These are phyloP conservation scores for Hemaris fuciformis DNA, from an alignment of 2,888 invertebrate genomes.

Conservation along the genomic window DNA sequence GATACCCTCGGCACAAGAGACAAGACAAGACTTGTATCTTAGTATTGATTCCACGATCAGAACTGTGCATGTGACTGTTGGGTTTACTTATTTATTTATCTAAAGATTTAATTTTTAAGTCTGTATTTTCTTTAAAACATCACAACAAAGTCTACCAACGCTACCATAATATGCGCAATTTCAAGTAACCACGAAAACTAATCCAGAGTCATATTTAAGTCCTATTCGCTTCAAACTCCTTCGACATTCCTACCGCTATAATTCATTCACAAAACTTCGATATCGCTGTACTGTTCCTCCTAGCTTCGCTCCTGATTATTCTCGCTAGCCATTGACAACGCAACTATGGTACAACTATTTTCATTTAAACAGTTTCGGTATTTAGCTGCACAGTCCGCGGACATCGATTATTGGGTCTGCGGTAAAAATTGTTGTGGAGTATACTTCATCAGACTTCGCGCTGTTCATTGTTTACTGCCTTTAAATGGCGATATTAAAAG, in stretches of 20 bases:
- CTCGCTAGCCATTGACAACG: conserved; percentile 43
- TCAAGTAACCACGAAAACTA: too few relatives aligned
- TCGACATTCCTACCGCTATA: not conserved
- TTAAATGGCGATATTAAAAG: conserved; percentile 5
- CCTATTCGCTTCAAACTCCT: not conserved
- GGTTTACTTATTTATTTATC: too few relatives aligned
- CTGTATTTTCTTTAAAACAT: too few relatives aligned
- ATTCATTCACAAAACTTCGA: not conserved
- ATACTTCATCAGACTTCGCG: conserved; percentile 11
- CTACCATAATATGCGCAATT: too few relatives aligned
- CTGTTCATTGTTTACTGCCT: conserved; percentile 13
- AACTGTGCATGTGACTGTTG: too few relatives aligned
- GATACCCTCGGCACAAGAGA: too few relatives aligned
- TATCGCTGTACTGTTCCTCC: conserved; percentile 6
- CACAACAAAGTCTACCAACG: too few relatives aligned
- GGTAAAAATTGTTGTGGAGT: conserved; percentile 23
- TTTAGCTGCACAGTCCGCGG: conserved; percentile 37
- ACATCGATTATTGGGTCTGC: conserved; percentile 36
- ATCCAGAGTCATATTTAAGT: not conserved
- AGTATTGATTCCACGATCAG: too few relatives aligned
- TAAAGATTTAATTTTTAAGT: too few relatives aligned
- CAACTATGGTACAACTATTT: conserved; percentile 54
- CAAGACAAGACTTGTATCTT: too few relatives aligned
- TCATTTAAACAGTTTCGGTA: conserved; percentile 66
- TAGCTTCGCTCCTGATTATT: conserved; percentile 12